Evolutionary conservation across 2,888 invertebrate genomes (phyloP), one percentile per base, ranked within the genome.

Genomic region (Euplagia quadripunctaria): DNA sequence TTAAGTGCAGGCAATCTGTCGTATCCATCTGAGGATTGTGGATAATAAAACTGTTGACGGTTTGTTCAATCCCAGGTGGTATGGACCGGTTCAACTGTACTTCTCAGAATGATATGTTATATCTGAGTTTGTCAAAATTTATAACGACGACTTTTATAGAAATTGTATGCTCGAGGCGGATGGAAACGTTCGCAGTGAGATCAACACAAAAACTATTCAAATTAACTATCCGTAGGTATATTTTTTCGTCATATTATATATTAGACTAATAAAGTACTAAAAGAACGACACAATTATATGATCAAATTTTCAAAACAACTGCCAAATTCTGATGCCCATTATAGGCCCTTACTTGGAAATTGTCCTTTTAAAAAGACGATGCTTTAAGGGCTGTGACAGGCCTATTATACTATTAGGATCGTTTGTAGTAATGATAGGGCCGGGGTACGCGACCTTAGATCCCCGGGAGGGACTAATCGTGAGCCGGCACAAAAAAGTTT

Each of bases 321-420:
- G 94, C 91, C 87, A 94, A 94, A 94, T 90, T 93, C 89, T 87
- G 86, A 89, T 87, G 90, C 85, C 90, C 91, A 94, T 94, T 94
- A 93, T 85, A 78, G 84, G 79, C 89, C 88, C 85, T 90, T 87
- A 90, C 83, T n/a, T n/a, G 91, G 89, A 94, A 93, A 94, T 95
- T 95, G 95, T 95, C 95, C 92, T 90, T 61, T 93, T 91, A 89
- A 88, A 89, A 90, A 89, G 88, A 90, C 90, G 92, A 93, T 91
- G 90, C 89, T 81, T 86, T 87, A 85, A 89, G 93, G 90, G 90
- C 91, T 95, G 94, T 94, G 95, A 96, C 95, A 95, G 93, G 93
- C 91, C 93, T 93, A 95, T 96, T 96, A 96, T 94, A 94, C 93
- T 95, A 95, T 96, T 95, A 95, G 94, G 92, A 94, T 89, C 95